These are phyloP conservation scores for Charaxes varanes DNA, from an alignment of 1,140 invertebrate genomes.

Conservation along the genomic window DNA sequence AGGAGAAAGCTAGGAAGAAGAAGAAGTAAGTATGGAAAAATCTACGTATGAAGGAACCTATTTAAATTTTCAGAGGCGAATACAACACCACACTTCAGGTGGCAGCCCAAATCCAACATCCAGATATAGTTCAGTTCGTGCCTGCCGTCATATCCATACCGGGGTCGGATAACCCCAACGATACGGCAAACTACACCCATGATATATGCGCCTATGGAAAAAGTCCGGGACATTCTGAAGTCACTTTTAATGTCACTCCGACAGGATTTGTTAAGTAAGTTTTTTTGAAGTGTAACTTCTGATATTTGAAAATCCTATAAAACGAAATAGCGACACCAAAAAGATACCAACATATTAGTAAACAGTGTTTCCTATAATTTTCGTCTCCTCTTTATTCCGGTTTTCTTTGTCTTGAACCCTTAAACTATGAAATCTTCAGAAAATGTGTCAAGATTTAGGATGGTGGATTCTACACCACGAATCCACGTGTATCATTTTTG, in stretches of 20 bases:
- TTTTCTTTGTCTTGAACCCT: too few relatives aligned
- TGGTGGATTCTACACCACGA: too few relatives aligned
- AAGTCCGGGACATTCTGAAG: conserved; percentile 74
- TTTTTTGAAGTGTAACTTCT: neutral
- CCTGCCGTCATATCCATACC: conserved; percentile 43
- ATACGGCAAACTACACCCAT: conserved; percentile 42
- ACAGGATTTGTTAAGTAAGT: conserved; percentile 67
- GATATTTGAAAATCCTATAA: neutral
- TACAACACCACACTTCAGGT: conserved; percentile 43
- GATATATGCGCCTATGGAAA: conserved; percentile 74
- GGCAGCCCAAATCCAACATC: conserved; percentile 49
- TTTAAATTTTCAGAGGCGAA: conserved; percentile 41
- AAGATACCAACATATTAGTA: neutral
- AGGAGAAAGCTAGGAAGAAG: too few relatives aligned
- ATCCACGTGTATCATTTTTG: too few relatives aligned
- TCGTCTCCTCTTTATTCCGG: too few relatives aligned
- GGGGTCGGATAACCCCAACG: conserved; percentile 33
- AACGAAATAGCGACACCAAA: neutral
- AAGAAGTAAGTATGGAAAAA: neutral
- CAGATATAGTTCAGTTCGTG: conserved; percentile 56
- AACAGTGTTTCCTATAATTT: too few relatives aligned
- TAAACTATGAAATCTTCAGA: too few relatives aligned
- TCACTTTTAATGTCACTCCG: conserved; percentile 74
- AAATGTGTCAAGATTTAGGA: too few relatives aligned
- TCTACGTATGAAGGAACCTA: neutral